A percentile compares a stretch with the other conserved stretches of the same genome.
Conservation (phyloP, 1,140 invertebrate genomes). For the Orchestia grillus region DNA sequence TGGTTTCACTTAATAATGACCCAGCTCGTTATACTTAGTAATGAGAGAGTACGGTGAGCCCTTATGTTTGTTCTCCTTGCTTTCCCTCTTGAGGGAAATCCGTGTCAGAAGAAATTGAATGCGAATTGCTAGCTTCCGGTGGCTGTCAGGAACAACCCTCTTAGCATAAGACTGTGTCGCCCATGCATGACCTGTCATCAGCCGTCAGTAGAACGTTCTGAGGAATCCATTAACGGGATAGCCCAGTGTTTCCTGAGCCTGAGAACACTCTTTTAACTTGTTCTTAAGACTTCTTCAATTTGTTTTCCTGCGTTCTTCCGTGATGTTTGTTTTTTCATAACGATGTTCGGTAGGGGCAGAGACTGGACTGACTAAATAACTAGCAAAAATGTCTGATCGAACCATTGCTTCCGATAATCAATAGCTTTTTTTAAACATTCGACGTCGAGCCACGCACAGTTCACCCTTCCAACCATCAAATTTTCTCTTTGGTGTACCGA, state of each 20-base stretch:
- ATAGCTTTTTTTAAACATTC: neutral
- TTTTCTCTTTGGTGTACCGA: neutral
- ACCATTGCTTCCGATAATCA: too few relatives aligned
- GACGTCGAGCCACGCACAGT: neutral
- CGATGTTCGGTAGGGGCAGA: neutral
- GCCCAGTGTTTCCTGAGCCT: neutral
- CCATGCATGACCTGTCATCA: neutral
- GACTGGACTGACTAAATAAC: too few relatives aligned
- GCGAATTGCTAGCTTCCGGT: neutral
- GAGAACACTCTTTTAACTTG: too few relatives aligned
- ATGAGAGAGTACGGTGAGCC: neutral
- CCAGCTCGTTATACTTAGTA: neutral
- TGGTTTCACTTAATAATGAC: conserved; percentile 21
- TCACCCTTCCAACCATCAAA: neutral
- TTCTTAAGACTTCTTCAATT: too few relatives aligned
- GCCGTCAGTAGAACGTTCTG: neutral
- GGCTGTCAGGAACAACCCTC: neutral
- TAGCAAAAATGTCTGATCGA: too few relatives aligned
- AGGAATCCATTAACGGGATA: neutral
- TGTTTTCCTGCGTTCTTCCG: too few relatives aligned
- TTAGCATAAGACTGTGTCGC: neutral
- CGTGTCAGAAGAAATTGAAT: neutral
- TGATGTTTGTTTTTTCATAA: neutral
- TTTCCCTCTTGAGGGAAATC: neutral
- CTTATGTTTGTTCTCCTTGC: neutral